These are phyloP conservation scores for Malurus leucopterus DNA, from an alignment of 2,797 vertebrate species.

Conservation along the genomic window DNA sequence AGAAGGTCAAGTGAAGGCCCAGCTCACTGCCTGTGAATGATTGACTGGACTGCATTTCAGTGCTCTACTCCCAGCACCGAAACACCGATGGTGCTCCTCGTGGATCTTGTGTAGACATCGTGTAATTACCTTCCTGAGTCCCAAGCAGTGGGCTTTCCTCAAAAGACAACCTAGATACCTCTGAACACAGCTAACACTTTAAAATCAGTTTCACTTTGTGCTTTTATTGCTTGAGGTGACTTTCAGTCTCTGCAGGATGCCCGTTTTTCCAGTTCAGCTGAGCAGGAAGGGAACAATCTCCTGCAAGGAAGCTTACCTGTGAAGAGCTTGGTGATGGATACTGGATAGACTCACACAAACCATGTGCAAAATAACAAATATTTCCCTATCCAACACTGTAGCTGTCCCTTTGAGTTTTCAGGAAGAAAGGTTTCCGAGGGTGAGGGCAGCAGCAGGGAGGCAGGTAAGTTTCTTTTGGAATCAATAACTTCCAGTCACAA, in stretches of 20 bases:
- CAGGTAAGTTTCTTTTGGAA: background rate
- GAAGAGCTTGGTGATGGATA: background rate
- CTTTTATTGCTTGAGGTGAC: background rate
- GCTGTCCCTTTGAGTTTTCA: background rate
- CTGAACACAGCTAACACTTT: background rate
- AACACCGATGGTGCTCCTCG: background rate
- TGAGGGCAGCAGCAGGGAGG: background rate
- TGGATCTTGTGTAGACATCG: background rate
- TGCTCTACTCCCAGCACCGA: background rate
- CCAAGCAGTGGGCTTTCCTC: background rate
- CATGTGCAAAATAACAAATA: background rate
- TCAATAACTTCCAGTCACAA: background rate
- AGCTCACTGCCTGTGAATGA: background rate
- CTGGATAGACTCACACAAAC: background rate
- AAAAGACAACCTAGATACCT: background rate
- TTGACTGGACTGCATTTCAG: background rate
- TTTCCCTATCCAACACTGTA: background rate
- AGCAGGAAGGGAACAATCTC: background rate
- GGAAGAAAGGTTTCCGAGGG: background rate
- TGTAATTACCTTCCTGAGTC: background rate
- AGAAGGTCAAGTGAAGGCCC: background rate
- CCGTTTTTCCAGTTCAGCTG: background rate
- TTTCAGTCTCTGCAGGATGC: background rate
- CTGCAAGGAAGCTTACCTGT: background rate
- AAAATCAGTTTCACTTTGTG: background rate